A percentile compares a stretch with the other conserved stretches of the same genome.
phyloP scores from a whole-genome alignment of 2,113 vertebrate species.

The Speoplatyrhinus poulsoni region DNA sequence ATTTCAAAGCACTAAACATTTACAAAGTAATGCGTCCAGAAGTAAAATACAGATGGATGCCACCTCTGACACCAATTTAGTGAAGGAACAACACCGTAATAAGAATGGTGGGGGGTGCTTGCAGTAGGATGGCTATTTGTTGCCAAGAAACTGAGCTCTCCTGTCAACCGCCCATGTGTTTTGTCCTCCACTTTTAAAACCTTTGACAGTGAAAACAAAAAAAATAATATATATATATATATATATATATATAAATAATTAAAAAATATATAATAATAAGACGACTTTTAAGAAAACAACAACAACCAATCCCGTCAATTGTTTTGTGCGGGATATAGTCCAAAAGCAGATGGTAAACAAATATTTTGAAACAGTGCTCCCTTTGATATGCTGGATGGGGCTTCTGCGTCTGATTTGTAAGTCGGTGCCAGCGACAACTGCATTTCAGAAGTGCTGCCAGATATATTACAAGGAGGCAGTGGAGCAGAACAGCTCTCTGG shows the following conservation, averaged over 20 bases:
- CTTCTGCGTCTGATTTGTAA: conserved; percentile 70
- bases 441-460: conserved; percentile 76
- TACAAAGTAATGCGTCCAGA: conserved; percentile 35
- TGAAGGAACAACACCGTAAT: conserved; percentile 23
- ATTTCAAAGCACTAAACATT: conserved; percentile 23
- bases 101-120: conserved; percentile 28
- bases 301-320: conserved; percentile 43
- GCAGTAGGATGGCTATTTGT: conserved; percentile 33
- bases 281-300: conserved; percentile 10
- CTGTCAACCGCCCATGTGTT: conserved; percentile 32
- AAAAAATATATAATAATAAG: background rate
- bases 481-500: conserved; percentile 77
- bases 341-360: conserved; percentile 68
- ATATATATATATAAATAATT: background rate
- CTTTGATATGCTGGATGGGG: conserved; percentile 63
- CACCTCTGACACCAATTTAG: conserved; percentile 42
- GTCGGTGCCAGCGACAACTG: conserved; percentile 69
- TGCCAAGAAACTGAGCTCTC: conserved; percentile 23
- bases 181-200: conserved; percentile 33
- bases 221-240: background rate
- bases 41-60: conserved; percentile 33
- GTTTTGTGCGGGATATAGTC: conserved; percentile 50
- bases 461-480: conserved; percentile 77
- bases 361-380: conserved; percentile 67
- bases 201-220: conserved; percentile 21